Percentiles rank a stretch among this genome's conserved stretches.
Evolutionary conservation across 2,888 invertebrate genomes (phyloP).

Genomic region (Lasiommata megera): DNA sequence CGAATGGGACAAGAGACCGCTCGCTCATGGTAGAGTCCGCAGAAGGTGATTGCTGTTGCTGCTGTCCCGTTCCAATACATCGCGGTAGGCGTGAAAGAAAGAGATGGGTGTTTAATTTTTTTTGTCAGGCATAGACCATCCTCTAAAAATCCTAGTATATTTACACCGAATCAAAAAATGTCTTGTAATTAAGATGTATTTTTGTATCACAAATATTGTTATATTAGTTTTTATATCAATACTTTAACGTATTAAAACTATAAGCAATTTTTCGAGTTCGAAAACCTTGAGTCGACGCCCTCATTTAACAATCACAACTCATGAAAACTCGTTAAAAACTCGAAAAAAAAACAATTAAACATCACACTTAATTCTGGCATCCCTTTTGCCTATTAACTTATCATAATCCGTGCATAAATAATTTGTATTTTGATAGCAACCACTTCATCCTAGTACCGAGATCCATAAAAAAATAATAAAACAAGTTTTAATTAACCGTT

Average conservation of each 20-base stretch:
- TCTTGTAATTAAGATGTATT: background rate
- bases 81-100: conserved; percentile 57
- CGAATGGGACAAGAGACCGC: conserved; percentile 74
- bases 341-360: too few relatives aligned
- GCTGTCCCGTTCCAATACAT: conserved; percentile 56
- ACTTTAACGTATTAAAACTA: too few relatives aligned
- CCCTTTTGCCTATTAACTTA: background rate
- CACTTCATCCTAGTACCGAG: conserved; percentile 50
- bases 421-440: conserved; percentile 47
- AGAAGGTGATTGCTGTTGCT: conserved; percentile 77
- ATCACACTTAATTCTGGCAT: too few relatives aligned
- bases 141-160: background rate
- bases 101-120: conserved; percentile 15
- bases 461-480: conserved; percentile 65
- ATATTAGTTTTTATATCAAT: too few relatives aligned
- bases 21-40: conserved; percentile 80
- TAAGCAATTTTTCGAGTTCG: too few relatives aligned
- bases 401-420: conserved; percentile 25
- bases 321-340: too few relatives aligned
- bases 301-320: too few relatives aligned
- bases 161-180: too few relatives aligned
- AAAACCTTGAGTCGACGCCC: too few relatives aligned
- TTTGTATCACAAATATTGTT: too few relatives aligned
- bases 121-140: background rate
- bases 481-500: conserved; percentile 77